These are phyloP conservation scores for Neolamprologus toae DNA, from an alignment of 2,113 vertebrate genomes.

Conservation along the genomic window DNA sequence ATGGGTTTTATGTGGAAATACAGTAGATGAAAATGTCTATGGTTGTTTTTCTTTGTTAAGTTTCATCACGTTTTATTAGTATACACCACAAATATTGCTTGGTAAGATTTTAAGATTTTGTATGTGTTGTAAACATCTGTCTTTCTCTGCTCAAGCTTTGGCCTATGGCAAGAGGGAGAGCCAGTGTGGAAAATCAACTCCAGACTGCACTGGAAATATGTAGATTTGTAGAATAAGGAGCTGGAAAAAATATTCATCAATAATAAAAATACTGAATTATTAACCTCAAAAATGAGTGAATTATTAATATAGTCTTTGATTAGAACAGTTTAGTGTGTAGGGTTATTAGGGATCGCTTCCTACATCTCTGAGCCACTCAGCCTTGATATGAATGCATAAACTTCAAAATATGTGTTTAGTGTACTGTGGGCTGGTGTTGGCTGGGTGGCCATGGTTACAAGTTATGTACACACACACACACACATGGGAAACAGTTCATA, in stretches of 20 bases:
- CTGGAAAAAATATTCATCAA: not conserved
- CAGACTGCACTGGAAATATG: not conserved
- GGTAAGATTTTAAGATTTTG: not conserved
- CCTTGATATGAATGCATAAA: not conserved
- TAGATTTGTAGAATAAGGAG: not conserved
- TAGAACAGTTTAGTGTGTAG: not conserved
- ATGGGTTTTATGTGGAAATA: not conserved
- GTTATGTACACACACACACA: not conserved
- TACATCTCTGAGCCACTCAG: not conserved
- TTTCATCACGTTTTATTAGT: not conserved
- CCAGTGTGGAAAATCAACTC: slow-evolving; percentile 4
- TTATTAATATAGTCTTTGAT: not conserved
- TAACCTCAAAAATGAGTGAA: not conserved
- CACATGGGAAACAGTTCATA: not conserved
- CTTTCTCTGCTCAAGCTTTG: not conserved
- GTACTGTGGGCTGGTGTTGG: not conserved
- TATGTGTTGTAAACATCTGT: slow-evolving; percentile 10
- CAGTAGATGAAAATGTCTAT: not conserved
- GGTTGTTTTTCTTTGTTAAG: not conserved
- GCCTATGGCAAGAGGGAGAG: not conserved
- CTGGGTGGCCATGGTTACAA: not conserved
- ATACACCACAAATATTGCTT: not conserved
- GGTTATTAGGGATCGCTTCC: not conserved
- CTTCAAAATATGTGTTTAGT: not conserved
- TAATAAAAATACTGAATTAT: not conserved